Base-by-base conservation (phyloP, 1,140 invertebrate species). In the Hyphantria cunea region DNA sequence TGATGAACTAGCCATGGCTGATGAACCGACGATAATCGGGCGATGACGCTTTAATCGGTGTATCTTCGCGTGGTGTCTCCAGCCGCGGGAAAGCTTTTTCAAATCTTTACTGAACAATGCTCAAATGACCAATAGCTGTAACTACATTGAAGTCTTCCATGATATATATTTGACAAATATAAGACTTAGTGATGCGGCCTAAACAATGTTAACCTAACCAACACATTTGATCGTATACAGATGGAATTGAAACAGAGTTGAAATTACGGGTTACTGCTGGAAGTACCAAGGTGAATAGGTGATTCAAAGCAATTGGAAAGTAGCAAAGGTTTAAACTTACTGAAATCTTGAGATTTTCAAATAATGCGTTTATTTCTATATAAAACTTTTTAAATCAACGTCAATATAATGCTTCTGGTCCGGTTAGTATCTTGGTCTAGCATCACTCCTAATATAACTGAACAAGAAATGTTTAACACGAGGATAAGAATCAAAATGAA, bases 11-110 rank as follows among this genome's bases (percentile, higher is more conserved):
- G 95, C 95, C 0, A 94, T 96, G 93, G 95, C 96, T 14, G 96
- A 97, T 74, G 96, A 97, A 78, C 95, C 96, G 0, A 95, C 95
- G 12, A 95, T 95, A 65, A 95, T 97, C 67, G 95, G 96, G 67
- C 94, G 96, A 92, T 96, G 91, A 94, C 85, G 78, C 55, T 63
- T 66, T 68, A 34, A 60, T 13, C 54, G 0, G 9, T 10, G 10
- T 53, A 58, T 53, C 45, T 60, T 68, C 61, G 71, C 68, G 58
- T 75, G 67, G 71, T 68, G 72, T 12, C 66, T 62, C 34, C 54
- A 45, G 72, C 76, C 70, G 69, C 63, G 48, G 66, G 71, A 71
- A 76, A 65, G 62, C 62, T 78, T 82, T 72, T 71, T 73, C 70
- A 73, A 81, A 60, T 78, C 74, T 84, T 72, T 79, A 78, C 82